Base-by-base conservation (phyloP, 2,113 vertebrate species). In the Isichthys henryi region DNA sequence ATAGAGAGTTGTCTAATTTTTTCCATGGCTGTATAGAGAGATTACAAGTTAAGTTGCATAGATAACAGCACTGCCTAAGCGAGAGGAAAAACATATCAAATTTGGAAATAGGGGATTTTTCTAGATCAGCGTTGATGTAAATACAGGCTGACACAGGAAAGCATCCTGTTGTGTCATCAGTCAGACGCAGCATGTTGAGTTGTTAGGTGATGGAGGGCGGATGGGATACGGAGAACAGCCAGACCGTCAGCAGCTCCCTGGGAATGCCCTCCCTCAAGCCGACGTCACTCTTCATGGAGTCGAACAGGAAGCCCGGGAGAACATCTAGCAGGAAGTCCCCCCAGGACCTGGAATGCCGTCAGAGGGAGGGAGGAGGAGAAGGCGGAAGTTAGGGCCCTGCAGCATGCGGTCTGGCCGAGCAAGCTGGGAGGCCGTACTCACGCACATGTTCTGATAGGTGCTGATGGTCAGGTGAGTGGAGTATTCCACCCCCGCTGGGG, bases 391-490 rank as follows among this genome's bases (percentile, higher is more conserved):
- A 87, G 48, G 21, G 7, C 9, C 17, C 35, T 39, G 74, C 74
- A n/a, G 19, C 27, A 8, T 5, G 27, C 21, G 46, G 50, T 2
- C 27, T 5, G 45, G 66, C 13, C 11, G 27, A 19, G 21, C 17
- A 52, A 89, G 21, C 82, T 52, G 11, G 77, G 45, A 87, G 88
- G 0, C 3, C 0, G 6, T 11, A 84, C 17, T 46, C 87, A 86
- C 93, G 91, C 96, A 98, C 97, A 94, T 97, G 94, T 96, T 97
- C 93, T 98, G 98, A 95, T 97, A 98, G 90, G 97, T 97, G 93
- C 97, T 99, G 94, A 98, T 97, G 56, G 98, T 99, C 92, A 99
- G 91, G 0, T 99, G 98, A 35, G 97, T 97, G 43, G 98, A 99
- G 91, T 95, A 92, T 8, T 95, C 92, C 89, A 95, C 93, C 13